Percentiles rank a stretch among this genome's conserved stretches.
phyloP scores from a whole-genome alignment of 2,797 vertebrate species.

The Arctocebus calabarensis region DNA sequence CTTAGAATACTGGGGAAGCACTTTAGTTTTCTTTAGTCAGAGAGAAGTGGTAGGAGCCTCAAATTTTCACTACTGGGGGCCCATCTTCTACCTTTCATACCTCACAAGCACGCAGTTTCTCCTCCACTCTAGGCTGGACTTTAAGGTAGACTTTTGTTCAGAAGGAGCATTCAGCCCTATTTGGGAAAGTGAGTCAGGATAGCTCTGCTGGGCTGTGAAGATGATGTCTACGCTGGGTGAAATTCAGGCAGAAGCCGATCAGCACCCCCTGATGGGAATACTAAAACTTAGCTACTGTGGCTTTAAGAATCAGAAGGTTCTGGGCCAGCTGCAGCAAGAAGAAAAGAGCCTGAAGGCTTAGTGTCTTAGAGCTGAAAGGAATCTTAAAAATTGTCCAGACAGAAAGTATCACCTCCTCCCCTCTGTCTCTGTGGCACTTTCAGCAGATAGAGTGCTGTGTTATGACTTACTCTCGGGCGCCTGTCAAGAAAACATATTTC shows the following conservation, averaged over 20 bases:
- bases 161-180: rapidly evolving
- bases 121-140: neutral
- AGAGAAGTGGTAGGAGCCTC: neutral
- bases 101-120: neutral
- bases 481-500: neutral
- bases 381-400: neutral
- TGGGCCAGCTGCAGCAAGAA: neutral
- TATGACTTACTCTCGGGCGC: neutral
- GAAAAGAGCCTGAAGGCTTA: neutral
- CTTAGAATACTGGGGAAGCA: neutral
- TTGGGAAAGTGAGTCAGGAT: neutral
- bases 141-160: neutral
- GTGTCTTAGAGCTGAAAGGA: neutral
- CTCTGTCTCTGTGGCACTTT: neutral
- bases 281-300: neutral
- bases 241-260: neutral
- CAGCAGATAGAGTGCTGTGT: neutral
- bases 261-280: neutral
- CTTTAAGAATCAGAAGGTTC: neutral
- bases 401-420: neutral
- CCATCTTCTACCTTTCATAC: neutral
- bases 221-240: neutral
- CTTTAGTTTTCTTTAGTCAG: neutral
- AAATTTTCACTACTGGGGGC: neutral
- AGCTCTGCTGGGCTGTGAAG: neutral